Evolutionary conservation across 2,888 invertebrate species (phyloP), one percentile per base, ranked within the genome.

Genomic region (Melanostoma mellinum): DNA sequence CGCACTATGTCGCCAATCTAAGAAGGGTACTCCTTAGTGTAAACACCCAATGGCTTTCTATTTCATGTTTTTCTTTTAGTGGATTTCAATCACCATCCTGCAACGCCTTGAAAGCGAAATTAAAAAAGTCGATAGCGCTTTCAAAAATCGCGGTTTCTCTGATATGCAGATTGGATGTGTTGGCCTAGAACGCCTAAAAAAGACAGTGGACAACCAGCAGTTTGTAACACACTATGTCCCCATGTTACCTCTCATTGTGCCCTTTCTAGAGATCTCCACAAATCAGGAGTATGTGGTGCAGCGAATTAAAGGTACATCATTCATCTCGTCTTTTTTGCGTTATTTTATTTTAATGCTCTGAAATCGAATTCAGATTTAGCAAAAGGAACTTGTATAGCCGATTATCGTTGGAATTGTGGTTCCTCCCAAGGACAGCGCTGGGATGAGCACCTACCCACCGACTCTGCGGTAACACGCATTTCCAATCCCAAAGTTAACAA

Each of bases 391-490:
- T 97, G 97, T 88, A 95, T 98, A 92, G 95, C 96, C 88, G 95
- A 95, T 87, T 98, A 96, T 92, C 94, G 94, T 85, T 98, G 98
- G 98, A 95, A 95, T 91, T 94, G 95, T 74, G 98, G 98, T 55
- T 95, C 96, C 50, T 92, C 92, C 36, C 94, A 94, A 87, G 94
- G 94, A 10, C 94, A 95, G 87, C 94, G 94, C 58, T 97, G 97
- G 97, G 95, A 95, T 87, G 95, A 95, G 79, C 94, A 95, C 87
- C 92, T 96, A 86, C 97, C 97, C 9, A 95, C 96, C n/a, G 98
- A 98, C 92, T 94, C 97, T 35, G 95, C 95, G 88, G 95, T 97
- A 91, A 91, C 20, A 20, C 20, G 20, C 20, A 90, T 4, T 5
- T 8, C 32, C 3, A 3, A 40, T 20, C 2, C 10, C 4, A 46